These are phyloP conservation scores for Muscina levida DNA, from an alignment of 2,888 invertebrate genomes.

Conservation along the genomic window DNA sequence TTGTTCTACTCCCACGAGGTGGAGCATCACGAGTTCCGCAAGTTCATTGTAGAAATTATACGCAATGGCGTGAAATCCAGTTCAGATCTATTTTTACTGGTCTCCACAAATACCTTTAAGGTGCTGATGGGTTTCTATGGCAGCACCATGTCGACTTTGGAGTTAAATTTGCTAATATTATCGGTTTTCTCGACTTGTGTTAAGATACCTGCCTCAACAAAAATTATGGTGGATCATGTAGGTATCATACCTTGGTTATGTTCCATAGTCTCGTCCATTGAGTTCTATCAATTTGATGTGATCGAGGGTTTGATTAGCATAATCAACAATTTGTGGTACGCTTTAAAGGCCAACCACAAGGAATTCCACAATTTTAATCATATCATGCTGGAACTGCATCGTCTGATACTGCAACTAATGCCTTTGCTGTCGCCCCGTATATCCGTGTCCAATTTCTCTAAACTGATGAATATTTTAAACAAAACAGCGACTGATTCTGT, in stretches of 20 bases:
- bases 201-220: constrained; percentile 84
- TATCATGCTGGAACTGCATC: constrained; percentile 72
- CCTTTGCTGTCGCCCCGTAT: constrained; percentile 77
- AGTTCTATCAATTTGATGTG: constrained; percentile 79
- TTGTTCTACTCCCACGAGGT: constrained; percentile 90
- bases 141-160: constrained; percentile 83
- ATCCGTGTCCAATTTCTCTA: constrained; percentile 71
- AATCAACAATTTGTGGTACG: constrained; percentile 78
- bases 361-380: constrained; percentile 73
- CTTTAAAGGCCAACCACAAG: constrained; percentile 72
- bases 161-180: constrained; percentile 85
- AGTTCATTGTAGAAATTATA: constrained; percentile 89
- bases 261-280: constrained; percentile 76
- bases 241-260: constrained; percentile 87
- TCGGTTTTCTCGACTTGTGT: constrained; percentile 84
- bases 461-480: constrained; percentile 75
- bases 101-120: constrained; percentile 88
- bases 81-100: constrained; percentile 86
- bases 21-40: constrained; percentile 84
- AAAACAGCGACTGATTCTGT: constrained; percentile 70
- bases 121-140: constrained; percentile 87
- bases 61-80: constrained; percentile 88
- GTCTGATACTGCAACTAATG: constrained; percentile 72
- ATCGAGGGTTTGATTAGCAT: constrained; percentile 78
- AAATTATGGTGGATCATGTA: constrained; percentile 84